A percentile compares a stretch with the other conserved stretches of the same genome.
These are phyloP conservation scores for Halcyon badia DNA, from an alignment of 2,797 vertebrate genomes.

Conservation along the genomic window DNA sequence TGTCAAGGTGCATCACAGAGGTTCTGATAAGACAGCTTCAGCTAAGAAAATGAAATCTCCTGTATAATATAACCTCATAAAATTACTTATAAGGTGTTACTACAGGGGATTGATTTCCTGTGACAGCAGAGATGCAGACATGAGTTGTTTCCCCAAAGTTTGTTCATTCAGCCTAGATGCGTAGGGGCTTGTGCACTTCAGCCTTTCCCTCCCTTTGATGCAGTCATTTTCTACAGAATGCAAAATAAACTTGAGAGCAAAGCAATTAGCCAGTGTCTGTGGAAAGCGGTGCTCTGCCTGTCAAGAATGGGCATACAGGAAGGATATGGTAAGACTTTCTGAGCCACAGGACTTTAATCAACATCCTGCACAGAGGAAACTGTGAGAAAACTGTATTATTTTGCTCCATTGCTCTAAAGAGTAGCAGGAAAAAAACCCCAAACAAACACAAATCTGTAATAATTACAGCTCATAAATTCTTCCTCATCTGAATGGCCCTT, in stretches of 20 bases:
- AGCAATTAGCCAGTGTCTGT: not conserved
- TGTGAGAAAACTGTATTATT: not conserved
- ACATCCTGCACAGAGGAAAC: not conserved
- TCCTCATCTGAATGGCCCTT: not conserved
- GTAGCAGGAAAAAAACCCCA: not conserved
- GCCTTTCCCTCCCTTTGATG: not conserved
- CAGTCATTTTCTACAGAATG: not conserved
- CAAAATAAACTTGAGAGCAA: not conserved
- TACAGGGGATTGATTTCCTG: not conserved
- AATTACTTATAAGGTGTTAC: not conserved
- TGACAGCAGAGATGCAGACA: not conserved
- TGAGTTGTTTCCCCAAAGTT: not conserved
- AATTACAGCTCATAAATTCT: constrained; percentile 51
- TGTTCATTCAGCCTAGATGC: not conserved
- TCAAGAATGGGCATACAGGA: not conserved
- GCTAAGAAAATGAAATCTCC: not conserved
- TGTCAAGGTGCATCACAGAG: not conserved
- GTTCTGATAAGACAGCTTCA: not conserved
- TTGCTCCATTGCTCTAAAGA: constrained; percentile 1
- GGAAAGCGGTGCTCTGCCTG: not conserved
- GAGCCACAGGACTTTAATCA: not conserved
- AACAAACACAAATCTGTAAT: not conserved
- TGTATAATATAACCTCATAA: not conserved
- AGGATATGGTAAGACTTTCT: not conserved
- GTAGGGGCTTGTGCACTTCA: not conserved